phyloP scores from a whole-genome alignment of 2,888 invertebrate genomes.

The Pseudococcus jackbeardsleyi region DNA sequence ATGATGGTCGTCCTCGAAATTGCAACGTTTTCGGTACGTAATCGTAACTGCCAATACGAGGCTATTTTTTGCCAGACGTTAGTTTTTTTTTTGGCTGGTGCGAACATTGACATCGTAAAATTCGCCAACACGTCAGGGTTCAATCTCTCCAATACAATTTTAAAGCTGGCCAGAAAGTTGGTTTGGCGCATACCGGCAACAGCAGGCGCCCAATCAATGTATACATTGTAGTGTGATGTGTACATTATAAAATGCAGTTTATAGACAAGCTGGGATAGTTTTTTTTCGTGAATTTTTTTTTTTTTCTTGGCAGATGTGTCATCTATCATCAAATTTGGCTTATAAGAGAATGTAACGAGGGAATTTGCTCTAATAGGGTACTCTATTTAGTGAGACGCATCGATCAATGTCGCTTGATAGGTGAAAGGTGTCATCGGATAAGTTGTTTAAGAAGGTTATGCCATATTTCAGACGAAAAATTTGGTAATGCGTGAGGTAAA shows the following conservation, averaged over 20 bases:
- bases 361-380: background rate
- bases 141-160: background rate
- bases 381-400: background rate
- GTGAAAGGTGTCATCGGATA: conserved; percentile 10
- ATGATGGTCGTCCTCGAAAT: background rate
- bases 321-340: background rate
- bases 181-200: background rate
- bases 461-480: background rate
- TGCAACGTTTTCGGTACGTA: background rate
- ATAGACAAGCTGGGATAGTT: background rate
- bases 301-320: background rate
- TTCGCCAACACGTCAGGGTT: background rate
- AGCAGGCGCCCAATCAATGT: background rate
- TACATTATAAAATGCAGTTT: background rate
- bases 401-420: background rate
- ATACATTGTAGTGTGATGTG: background rate
- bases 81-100: background rate
- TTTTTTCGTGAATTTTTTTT: background rate
- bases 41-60: background rate
- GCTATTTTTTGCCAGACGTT: conserved; percentile 6
- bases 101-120: conserved; percentile 24
- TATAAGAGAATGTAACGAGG: background rate
- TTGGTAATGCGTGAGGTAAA: background rate
- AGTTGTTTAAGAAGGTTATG: conserved; percentile 13
- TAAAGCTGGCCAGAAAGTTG: background rate